These are phyloP conservation scores for Caenorhabditis afra DNA, from an alignment of 2,888 invertebrate genomes.

Conservation along the genomic window DNA sequence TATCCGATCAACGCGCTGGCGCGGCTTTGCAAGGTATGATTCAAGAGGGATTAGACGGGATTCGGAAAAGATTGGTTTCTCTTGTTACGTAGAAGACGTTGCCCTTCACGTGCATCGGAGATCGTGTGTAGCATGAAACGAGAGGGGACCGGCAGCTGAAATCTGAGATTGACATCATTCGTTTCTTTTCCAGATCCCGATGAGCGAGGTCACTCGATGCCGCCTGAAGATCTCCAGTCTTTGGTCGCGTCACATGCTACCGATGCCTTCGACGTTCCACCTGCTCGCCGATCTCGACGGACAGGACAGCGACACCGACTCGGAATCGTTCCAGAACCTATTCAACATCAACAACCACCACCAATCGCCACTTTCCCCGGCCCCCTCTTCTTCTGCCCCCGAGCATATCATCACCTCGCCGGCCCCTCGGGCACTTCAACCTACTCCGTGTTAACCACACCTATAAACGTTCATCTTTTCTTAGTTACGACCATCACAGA, in stretches of 20 bases:
- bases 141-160: background rate
- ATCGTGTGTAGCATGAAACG: too few species aligned
- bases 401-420: constrained; percentile 53
- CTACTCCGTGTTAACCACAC: constrained; percentile 63
- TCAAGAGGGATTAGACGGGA: background rate
- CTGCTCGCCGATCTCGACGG: constrained; percentile 49
- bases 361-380: constrained; percentile 27
- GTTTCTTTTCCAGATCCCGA: constrained; percentile 56
- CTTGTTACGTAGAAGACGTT: background rate
- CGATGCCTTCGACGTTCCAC: constrained; percentile 63
- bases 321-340: background rate
- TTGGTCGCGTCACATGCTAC: constrained; percentile 63
- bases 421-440: constrained; percentile 60
- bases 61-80: background rate
- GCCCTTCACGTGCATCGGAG: too few species aligned
- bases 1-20: constrained; percentile 56
- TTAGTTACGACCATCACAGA: constrained; percentile 23
- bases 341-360: background rate
- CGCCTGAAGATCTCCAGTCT: constrained; percentile 54
- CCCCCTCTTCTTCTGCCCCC: constrained; percentile 49
- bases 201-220: constrained; percentile 62
- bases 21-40: constrained; percentile 52
- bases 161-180: background rate
- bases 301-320: constrained; percentile 37
- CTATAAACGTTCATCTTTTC: constrained; percentile 22